Evolutionary conservation across 2,888 invertebrate genomes (phyloP).

Genomic region (Epinotia brunnichana): DNA sequence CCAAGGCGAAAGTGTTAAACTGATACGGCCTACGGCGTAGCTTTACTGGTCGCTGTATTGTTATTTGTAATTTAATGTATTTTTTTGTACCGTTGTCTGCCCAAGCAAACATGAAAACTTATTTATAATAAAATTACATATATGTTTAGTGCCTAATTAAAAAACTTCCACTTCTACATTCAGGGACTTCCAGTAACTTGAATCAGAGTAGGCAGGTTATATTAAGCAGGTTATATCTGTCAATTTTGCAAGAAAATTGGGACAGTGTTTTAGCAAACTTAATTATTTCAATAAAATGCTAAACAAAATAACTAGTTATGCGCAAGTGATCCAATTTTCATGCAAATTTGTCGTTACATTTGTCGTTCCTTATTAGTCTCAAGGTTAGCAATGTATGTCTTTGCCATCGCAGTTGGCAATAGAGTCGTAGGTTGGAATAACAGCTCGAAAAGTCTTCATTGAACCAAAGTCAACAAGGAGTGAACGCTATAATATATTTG

Average conservation of each 20-base stretch:
- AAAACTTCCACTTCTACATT: not conserved
- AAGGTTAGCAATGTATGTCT: constrained; percentile 35
- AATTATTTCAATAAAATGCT: constrained; percentile 31
- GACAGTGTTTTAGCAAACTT: constrained; percentile 13
- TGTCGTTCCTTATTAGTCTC: constrained; percentile 24
- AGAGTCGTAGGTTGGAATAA: constrained; percentile 3
- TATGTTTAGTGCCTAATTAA: no score
- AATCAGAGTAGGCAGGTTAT: no score
- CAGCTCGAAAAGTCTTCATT: no score
- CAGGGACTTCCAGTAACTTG: not conserved
- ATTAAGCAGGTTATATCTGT: not conserved
- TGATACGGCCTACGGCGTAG: no score
- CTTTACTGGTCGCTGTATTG: no score
- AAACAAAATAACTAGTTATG: constrained; percentile 31
- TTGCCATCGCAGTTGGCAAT: constrained; percentile 15
- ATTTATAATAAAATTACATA: no score
- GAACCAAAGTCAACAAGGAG: no score
- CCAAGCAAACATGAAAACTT: no score
- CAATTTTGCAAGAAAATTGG: constrained; percentile 26
- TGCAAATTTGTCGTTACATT: constrained; percentile 23
- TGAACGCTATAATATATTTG: no score
- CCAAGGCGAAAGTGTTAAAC: no score
- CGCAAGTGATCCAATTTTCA: constrained; percentile 15
- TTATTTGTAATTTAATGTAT: no score
- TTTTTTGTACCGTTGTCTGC: no score